phyloP scores from a whole-genome alignment of 1,140 invertebrate species.

The Aphidius ervi region DNA sequence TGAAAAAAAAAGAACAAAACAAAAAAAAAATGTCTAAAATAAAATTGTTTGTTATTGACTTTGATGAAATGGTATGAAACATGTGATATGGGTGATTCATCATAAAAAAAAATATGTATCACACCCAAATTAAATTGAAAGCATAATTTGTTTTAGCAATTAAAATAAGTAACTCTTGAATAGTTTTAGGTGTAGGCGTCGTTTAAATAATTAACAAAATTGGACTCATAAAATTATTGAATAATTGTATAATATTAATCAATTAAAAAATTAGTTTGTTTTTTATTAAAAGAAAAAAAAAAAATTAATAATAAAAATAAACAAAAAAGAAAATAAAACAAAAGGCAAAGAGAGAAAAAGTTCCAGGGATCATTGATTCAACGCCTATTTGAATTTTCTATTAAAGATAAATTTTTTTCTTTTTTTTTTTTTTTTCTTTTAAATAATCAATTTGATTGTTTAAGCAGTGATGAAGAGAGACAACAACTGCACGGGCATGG shows the following conservation, averaged over 20 bases:
- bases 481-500: conserved; percentile 45
- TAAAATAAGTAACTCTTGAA: too few relatives aligned
- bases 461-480: conserved; percentile 52
- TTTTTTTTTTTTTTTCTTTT: conserved; percentile 15
- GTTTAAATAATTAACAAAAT: too few relatives aligned
- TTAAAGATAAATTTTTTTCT: conserved; percentile 9
- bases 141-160: too few relatives aligned
- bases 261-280: conserved; percentile 1
- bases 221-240: too few relatives aligned
- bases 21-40: too few relatives aligned
- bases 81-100: too few relatives aligned
- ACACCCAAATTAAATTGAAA: too few relatives aligned
- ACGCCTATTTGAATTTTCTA: conserved; percentile 15
- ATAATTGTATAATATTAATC: background rate
- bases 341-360: background rate
- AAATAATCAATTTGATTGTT: conserved; percentile 47
- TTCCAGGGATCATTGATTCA: conserved; percentile 32
- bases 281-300: background rate
- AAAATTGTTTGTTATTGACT: too few relatives aligned
- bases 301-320: background rate
- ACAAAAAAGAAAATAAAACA: background rate
- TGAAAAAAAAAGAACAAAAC: too few relatives aligned
- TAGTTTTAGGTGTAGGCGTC: too few relatives aligned
- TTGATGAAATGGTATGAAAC: too few relatives aligned
- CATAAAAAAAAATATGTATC: too few relatives aligned